These are phyloP conservation scores for Orthonyx spaldingii DNA, from an alignment of 2,113 vertebrate genomes.

Conservation along the genomic window DNA sequence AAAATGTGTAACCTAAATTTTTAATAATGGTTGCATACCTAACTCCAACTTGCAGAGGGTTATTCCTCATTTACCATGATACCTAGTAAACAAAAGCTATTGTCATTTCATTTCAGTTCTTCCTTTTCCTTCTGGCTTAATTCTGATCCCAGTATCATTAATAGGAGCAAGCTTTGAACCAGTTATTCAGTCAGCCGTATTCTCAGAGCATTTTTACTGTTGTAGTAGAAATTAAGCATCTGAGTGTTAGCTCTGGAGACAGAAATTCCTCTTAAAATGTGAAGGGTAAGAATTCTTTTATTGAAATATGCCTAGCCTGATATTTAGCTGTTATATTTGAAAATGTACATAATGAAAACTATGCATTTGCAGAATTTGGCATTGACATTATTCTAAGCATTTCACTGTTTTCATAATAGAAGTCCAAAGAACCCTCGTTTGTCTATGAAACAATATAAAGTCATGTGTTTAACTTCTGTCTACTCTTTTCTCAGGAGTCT, in stretches of 20 bases:
- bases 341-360: background rate
- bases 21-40: background rate
- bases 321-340: background rate
- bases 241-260: background rate
- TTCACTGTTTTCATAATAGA: background rate
- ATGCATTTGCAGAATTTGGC: background rate
- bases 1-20: background rate
- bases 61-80: background rate
- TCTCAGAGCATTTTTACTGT: background rate
- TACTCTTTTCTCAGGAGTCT: conserved; percentile 70
- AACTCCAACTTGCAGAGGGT: background rate
- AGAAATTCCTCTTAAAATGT: background rate
- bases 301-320: background rate
- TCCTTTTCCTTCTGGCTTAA: background rate
- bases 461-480: background rate
- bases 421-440: background rate
- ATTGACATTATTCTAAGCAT: background rate
- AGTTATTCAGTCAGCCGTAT: background rate
- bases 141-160: background rate
- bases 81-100: background rate
- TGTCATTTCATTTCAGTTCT: background rate
- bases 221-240: background rate
- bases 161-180: background rate
- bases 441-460: background rate
- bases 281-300: background rate